A percentile compares a stretch with the other conserved stretches of the same genome.
These are phyloP conservation scores for Rhodophaea formosa DNA, from an alignment of 2,888 invertebrate species.

Conservation along the genomic window DNA sequence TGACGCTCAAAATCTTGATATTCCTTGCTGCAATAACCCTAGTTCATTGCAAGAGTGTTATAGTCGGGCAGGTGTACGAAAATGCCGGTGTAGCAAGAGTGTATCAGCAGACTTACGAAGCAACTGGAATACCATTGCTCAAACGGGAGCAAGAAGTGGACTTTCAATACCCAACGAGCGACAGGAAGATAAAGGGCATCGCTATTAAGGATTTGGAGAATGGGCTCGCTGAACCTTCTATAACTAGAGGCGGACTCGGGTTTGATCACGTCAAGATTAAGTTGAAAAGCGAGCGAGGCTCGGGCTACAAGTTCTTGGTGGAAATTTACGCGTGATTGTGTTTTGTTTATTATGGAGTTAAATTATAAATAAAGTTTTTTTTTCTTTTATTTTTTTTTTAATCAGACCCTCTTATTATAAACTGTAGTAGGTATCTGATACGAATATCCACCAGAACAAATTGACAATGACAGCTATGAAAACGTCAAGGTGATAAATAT, in stretches of 20 bases:
- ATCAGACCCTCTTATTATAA: too few species aligned
- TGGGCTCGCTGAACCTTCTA: conserved; percentile 59
- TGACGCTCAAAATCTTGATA: conserved; percentile 40
- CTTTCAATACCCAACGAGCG: conserved; percentile 50
- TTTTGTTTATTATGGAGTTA: too few species aligned
- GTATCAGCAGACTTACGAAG: conserved; percentile 42
- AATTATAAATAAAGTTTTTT: too few species aligned
- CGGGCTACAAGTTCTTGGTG: conserved; percentile 58
- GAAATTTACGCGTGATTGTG: conserved; percentile 62
- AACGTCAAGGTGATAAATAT: too few species aligned
- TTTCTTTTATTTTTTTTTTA: too few species aligned
- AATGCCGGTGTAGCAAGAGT: conserved; percentile 47
- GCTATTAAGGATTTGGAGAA: conserved; percentile 68
- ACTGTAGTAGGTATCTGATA: too few species aligned
- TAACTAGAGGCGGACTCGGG: conserved; percentile 66
- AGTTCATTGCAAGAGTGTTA: conserved; percentile 41
- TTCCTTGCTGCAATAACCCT: conserved; percentile 28
- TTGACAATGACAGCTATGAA: too few species aligned
- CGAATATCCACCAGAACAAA: too few species aligned
- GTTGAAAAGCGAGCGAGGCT: conserved; percentile 66
- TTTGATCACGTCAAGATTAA: conserved; percentile 63
- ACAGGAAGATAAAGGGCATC: conserved; percentile 67
- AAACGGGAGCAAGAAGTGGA: conserved; percentile 46
- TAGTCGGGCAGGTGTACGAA: conserved; percentile 50
- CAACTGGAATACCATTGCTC: conserved; percentile 40